Evolutionary conservation across 37 sponge, comb jelly and placozoan genomes (phyloP).

Genomic region (Chondrilla cf. caribensis): DNA sequence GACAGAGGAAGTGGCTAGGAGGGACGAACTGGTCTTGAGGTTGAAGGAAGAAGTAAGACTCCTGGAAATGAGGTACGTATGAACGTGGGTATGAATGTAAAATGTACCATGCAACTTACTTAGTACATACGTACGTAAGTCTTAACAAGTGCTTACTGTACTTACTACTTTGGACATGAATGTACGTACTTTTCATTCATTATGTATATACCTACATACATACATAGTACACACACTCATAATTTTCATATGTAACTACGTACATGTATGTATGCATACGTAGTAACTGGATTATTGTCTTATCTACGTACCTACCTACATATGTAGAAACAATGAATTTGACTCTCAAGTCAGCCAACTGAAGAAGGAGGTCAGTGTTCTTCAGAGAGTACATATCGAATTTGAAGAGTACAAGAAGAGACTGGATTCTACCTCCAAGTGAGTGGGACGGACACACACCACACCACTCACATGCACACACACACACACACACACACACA

Average conservation of each 20-base stretch:
- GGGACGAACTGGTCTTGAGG: no score
- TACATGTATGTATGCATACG: not conserved
- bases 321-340: slow-evolving; percentile 24
- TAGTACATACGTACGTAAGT: no score
- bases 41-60: no score
- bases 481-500: slow-evolving; percentile 16
- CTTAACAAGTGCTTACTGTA: no score
- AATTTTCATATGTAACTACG: not conserved
- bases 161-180: no score
- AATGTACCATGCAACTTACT: no score
- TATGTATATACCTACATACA: no score
- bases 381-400: slow-evolving; percentile 29
- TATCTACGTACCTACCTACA: not conserved
- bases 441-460: not conserved
- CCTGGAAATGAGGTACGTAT: not conserved
- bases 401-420: slow-evolving; percentile 32
- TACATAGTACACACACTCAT: no score
- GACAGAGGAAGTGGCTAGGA: no score
- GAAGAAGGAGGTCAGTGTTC: slow-evolving; percentile 30
- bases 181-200: no score
- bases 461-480: slow-evolving; percentile 5
- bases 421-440: not conserved
- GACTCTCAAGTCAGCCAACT: slow-evolving; percentile 33
- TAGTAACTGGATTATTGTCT: not conserved
- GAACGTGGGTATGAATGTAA: not conserved